These are phyloP conservation scores for Vulpes ferrilata DNA, from an alignment of 2,113 vertebrate genomes.

Conservation along the genomic window DNA sequence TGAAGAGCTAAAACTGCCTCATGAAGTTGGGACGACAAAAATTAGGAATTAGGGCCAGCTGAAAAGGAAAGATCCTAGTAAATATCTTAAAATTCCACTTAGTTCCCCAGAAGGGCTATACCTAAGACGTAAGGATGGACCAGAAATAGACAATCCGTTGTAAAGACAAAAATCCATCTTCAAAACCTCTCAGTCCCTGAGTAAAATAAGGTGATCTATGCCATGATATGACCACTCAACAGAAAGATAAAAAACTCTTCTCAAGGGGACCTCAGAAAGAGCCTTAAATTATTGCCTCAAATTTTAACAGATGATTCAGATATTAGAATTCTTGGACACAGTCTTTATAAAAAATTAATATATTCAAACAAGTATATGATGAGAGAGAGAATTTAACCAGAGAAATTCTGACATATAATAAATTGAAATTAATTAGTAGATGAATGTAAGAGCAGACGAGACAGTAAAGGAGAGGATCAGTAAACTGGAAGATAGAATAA, in stretches of 20 bases:
- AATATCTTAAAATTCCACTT: not conserved
- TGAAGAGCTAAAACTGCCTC: not conserved
- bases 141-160: not conserved
- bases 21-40: not conserved
- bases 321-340: not conserved
- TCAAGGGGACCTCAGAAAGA: not conserved
- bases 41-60: not conserved
- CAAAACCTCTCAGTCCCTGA: not conserved
- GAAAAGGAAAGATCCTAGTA: not conserved
- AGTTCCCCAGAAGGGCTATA: not conserved
- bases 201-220: not conserved
- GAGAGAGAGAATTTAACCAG: not conserved
- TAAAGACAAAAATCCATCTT: not conserved
- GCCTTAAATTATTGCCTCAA: not conserved
- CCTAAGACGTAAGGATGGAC: not conserved
- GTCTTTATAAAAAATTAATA: not conserved
- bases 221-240: not conserved
- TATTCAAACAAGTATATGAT: constrained; percentile 4
- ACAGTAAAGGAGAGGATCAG: not conserved
- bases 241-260: not conserved
- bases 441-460: not conserved
- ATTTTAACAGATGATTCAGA: not conserved
- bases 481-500: not conserved
- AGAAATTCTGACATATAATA: not conserved
- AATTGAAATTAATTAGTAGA: not conserved